phyloP scores from a whole-genome alignment of 2,797 vertebrate species.

The Falco cherrug region DNA sequence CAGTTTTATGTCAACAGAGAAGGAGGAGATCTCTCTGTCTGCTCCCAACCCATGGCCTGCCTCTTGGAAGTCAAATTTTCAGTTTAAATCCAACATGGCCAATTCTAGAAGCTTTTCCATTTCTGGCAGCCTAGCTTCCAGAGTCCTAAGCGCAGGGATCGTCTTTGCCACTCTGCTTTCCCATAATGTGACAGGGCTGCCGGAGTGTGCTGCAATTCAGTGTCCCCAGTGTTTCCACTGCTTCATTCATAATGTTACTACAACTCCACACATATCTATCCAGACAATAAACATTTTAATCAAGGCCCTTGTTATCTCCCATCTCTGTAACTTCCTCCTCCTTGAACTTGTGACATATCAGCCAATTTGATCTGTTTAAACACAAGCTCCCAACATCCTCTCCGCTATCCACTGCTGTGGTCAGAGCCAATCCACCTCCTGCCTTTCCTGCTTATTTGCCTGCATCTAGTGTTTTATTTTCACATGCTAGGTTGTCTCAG shows the following conservation, averaged over 20 bases:
- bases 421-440: neutral
- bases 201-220: neutral
- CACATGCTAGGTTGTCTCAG: neutral
- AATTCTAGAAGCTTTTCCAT: neutral
- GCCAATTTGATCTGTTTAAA: neutral
- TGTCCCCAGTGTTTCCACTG: neutral
- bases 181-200: neutral
- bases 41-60: neutral
- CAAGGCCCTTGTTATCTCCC: neutral
- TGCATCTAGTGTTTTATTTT: neutral
- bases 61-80: neutral
- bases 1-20: neutral
- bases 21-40: neutral
- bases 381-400: neutral
- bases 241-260: neutral
- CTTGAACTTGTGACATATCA: neutral
- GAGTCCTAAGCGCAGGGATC: neutral
- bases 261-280: neutral
- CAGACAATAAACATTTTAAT: neutral
- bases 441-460: neutral
- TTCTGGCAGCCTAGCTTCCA: neutral
- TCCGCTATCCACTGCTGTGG: neutral
- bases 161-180: neutral
- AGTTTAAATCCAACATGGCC: neutral
- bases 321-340: slow-evolving; percentile 15